phyloP scores from a whole-genome alignment of 1,140 invertebrate species.

The Saccostrea echinata region DNA sequence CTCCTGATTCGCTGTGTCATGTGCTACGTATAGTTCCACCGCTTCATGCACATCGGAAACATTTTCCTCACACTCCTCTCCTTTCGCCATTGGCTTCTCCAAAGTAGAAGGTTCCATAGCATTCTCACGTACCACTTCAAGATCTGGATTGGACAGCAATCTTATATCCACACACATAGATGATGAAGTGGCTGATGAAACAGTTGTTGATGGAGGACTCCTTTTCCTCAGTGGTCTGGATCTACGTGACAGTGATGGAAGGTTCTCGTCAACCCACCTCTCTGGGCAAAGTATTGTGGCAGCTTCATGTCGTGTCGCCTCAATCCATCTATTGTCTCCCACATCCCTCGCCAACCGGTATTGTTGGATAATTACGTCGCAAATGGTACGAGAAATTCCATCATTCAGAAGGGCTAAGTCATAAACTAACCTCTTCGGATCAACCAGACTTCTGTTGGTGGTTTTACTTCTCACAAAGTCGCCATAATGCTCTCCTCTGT shows the following conservation, averaged over 20 bases:
- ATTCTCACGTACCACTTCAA: background rate
- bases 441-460: background rate
- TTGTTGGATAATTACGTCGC: no score
- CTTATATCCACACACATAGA: conserved; percentile 3
- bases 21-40: background rate
- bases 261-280: no score
- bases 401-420: no score
- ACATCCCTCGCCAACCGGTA: background rate
- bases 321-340: background rate
- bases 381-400: no score
- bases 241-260: background rate
- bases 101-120: no score
- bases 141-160: background rate
- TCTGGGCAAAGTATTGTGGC: no score
- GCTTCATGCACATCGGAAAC: no score
- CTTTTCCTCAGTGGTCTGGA: background rate
- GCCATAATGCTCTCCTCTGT: background rate
- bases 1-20: no score
- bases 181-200: background rate
- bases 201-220: background rate
- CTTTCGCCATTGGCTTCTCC: no score
- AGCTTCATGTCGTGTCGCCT: background rate
- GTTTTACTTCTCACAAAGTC: background rate
- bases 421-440: no score
- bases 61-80: background rate